Evolutionary conservation across 2,797 vertebrate genomes (phyloP), one percentile per base, ranked within the genome.

Genomic region (Anabacerthia variegaticeps): DNA sequence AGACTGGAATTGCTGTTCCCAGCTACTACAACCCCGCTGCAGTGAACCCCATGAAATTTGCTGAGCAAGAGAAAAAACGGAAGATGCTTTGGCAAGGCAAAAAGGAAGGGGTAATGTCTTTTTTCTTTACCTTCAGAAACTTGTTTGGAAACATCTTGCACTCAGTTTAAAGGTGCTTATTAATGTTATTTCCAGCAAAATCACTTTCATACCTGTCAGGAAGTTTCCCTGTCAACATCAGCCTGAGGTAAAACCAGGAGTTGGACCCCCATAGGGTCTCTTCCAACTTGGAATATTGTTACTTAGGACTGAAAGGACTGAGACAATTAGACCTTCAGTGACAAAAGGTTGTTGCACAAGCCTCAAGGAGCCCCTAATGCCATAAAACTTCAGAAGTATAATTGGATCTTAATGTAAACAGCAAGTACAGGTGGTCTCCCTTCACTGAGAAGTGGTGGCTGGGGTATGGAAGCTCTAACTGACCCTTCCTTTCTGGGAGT

Each of bases 71-170:
- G 93, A 99, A 99, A 62, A 99, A 99, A 95, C 97, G 99, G 94
- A 99, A 99, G 97, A 99, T 98, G 98, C 98, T 99, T 89, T 99
- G 99, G 99, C 99, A 99, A 96, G 99, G 99, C 87, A 99, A 99
- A 97, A 99, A 99, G 92, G 99, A 99, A 81, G 99, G 99, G 97
- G 99, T 99, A 98, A 98, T 97, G 84, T 68, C 52, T 56, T 6
- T 66, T 22, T 22, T 51, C 82, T 41, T 88, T 69, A 20, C 21
- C 17, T 75, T 30, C 2, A 2, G 56, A 11, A 28, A 20, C 8
- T 34, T 71, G 20, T 20, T 52, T 43, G n/a, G 49, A 75, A 74
- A 20, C 26, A 8, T 16, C 12, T 23, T 91, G 21, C 8, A 4
- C 5, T 78, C 6, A 10, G 10, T 30, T 56, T 51, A 26, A 77